phyloP scores from a whole-genome alignment of 2,113 vertebrate species.

The Macquaria australasica region DNA sequence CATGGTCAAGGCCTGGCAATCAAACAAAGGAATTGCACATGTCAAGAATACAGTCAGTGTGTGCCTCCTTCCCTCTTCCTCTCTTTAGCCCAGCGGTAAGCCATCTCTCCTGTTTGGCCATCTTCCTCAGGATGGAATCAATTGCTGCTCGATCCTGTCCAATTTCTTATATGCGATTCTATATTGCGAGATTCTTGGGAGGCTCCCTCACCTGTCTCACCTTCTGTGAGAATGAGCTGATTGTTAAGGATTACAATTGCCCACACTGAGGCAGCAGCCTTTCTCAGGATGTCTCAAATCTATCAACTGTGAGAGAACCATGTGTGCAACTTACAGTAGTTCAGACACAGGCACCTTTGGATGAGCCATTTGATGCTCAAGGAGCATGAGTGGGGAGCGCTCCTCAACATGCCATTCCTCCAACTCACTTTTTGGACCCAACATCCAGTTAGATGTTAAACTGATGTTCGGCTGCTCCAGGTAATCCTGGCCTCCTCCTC shows the following conservation, averaged over 20 bases:
- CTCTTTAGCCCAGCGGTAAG: not conserved
- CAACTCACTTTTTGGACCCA: not conserved
- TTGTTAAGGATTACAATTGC: not conserved
- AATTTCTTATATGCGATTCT: not conserved
- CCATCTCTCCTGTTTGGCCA: not conserved
- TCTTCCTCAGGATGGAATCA: not conserved
- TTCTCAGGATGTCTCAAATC: not conserved
- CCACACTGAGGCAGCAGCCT: not conserved
- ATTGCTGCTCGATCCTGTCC: not conserved
- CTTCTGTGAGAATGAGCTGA: not conserved
- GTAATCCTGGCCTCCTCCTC: not conserved
- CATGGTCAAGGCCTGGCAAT: not conserved
- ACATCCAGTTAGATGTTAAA: constrained; percentile 15
- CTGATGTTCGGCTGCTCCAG: not conserved
- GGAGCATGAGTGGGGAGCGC: not conserved
- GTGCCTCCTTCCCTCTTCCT: not conserved
- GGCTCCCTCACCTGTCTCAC: not conserved
- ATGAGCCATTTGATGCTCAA: not conserved
- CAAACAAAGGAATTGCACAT: not conserved
- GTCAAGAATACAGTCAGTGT: not conserved
- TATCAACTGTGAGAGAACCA: not conserved
- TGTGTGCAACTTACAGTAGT: not conserved
- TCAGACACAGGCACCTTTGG: not conserved
- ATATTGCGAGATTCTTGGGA: too few relatives aligned
- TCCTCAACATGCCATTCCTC: not conserved